Conservation (phyloP, 1,140 invertebrate species). For the Drosophila seguyi region DNA sequence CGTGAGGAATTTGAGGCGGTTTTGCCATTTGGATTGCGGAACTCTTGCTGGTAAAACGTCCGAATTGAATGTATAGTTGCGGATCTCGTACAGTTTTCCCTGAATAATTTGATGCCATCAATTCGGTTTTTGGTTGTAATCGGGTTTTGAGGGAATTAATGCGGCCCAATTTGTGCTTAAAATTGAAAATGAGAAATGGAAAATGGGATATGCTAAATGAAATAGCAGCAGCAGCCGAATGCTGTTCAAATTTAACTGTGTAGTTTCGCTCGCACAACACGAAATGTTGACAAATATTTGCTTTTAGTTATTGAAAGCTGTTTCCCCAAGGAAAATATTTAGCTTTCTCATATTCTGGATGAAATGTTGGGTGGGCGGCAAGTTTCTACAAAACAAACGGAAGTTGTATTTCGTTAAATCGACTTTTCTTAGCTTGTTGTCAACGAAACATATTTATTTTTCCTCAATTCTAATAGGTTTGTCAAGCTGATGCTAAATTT, state of each 20-base stretch:
- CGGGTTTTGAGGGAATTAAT: slow-evolving; percentile 45
- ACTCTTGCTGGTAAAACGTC: slow-evolving; percentile 46
- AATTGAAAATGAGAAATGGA: slow-evolving; percentile 31
- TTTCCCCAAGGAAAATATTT: slow-evolving; percentile 37
- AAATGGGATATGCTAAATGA: slow-evolving; percentile 28
- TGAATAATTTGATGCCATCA: slow-evolving; percentile 53
- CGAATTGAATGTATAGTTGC: slow-evolving; percentile 52
- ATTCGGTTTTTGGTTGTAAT: slow-evolving; percentile 31
- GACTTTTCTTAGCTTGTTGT: slow-evolving; percentile 11
- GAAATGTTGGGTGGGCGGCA: too few species aligned
- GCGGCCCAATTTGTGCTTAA: slow-evolving; percentile 13
- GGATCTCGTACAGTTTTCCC: slow-evolving; percentile 43
- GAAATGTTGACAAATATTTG: slow-evolving; percentile 52
- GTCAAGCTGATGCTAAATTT: background rate
- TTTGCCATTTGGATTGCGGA: slow-evolving; percentile 45
- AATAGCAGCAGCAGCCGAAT: slow-evolving; percentile 27
- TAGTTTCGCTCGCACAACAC: slow-evolving; percentile 26
- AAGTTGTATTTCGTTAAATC: slow-evolving; percentile 40
- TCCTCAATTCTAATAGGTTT: slow-evolving; percentile 16
- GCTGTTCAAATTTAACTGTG: slow-evolving; percentile 33
- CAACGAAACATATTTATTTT: slow-evolving; percentile 29
- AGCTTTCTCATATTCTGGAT: background rate
- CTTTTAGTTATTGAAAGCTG: slow-evolving; percentile 54
- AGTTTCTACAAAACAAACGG: slow-evolving; percentile 19
- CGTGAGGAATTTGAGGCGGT: slow-evolving; percentile 28